Evolutionary conservation across 2,113 vertebrate species (phyloP), one percentile per base, ranked within the genome.

Genomic region (Sylvicapra grimmia): DNA sequence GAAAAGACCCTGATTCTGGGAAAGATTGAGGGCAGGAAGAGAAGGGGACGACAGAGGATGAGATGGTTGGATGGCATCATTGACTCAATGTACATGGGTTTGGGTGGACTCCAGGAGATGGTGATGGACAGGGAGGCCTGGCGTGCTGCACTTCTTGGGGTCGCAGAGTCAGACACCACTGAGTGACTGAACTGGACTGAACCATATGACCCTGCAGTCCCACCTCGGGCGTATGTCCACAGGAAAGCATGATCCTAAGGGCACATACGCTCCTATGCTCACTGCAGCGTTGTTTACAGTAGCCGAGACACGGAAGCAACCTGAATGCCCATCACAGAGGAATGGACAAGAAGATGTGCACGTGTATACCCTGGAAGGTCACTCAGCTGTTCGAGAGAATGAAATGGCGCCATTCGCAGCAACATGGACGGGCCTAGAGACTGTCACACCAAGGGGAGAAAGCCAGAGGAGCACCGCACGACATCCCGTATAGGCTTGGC

Each of bases 321-420:
- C 40, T 14, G 40, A 8, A 27, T 8, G 72, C 23, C 72, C 72
- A 27, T 27, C 12, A 8, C 21, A 27, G 36, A 44, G 40, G 11
- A 44, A 2, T 2, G 72, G 72, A 4, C 12, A 44, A 27, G n/a
- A 21, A 5, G 40, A 4, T 1, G 36, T 7, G 36, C 6, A 4
- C 12, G 8, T 8, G 4, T 0, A 13, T 2, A 4, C 23, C 44
- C 23, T 8, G 40, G 72, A 27, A 8, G 14, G 4, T 0, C 44
- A 44, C 72, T 14, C 72, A 15, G 72, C 40, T 12, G 0, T 2
- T 77, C 25, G 7, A 14, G 12, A 44, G 72, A 14, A 27, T 7
- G 72, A 14, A 14, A 3, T 2, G 3, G 44, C 12, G 36, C 72
- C 72, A 14, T 6, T 0, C 8, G 72, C 36, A 77, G 72, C 23